These are phyloP conservation scores for Oryctolagus cuniculus DNA, from an alignment of 2,113 vertebrate species.

Conservation along the genomic window mOryCun1.1 NC_091432.1:225920501-225921000, in stretches of 20 bases:
- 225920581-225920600: not conserved
- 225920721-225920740: not conserved
- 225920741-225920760: not conserved
- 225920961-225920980: conserved; percentile 13
- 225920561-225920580: not conserved
- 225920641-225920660: not conserved
- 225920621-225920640: conserved; percentile 31
- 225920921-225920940: not conserved
- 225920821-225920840: not conserved
- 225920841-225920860: not conserved
- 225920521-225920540: conserved; percentile 11
- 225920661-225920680: not conserved
- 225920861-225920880: not conserved
- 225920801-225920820: not conserved
- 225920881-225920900: not conserved
- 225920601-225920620: not conserved
- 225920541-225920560: not conserved
- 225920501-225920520: conserved; percentile 1
- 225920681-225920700: not conserved
- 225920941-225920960: not conserved
- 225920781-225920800: accelerated
- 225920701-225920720: not conserved
- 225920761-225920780: not conserved
- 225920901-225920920: not conserved
- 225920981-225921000: not conserved